These are phyloP conservation scores for Venusia cambrica DNA, from an alignment of 2,888 invertebrate species.

Conservation along the genomic window DNA sequence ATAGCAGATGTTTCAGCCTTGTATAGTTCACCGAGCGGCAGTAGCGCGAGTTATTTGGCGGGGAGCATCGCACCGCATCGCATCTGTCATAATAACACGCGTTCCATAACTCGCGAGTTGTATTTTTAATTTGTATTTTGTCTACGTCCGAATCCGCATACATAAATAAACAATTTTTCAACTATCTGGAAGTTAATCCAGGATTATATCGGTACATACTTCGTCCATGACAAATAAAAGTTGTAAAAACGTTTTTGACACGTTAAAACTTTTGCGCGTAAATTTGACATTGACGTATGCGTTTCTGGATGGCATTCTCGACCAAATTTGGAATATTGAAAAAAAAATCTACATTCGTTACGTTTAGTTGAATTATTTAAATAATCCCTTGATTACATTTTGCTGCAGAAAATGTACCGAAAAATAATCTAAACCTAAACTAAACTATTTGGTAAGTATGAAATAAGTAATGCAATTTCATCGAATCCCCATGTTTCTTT, in stretches of 20 bases:
- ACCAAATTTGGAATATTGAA: too few species aligned
- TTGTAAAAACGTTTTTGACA: too few species aligned
- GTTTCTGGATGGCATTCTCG: background rate
- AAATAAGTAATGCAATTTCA: too few species aligned
- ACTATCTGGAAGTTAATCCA: conserved; percentile 22
- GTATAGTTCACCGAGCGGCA: conserved; percentile 7
- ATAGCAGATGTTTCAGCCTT: conserved; percentile 6
- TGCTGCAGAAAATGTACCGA: too few species aligned
- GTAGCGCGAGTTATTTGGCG: conserved; percentile 15
- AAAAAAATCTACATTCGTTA: too few species aligned
- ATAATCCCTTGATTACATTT: too few species aligned
- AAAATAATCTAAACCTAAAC: too few species aligned
- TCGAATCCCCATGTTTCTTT: too few species aligned
- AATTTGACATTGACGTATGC: conserved; percentile 18
- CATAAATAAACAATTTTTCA: conserved; percentile 12
- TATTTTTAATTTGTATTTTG: conserved; percentile 31
- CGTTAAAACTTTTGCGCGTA: conserved; percentile 23
- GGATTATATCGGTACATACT: too few species aligned
- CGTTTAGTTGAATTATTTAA: too few species aligned
- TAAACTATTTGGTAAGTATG: too few species aligned
- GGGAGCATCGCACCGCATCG: conserved; percentile 16
- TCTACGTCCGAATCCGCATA: conserved; percentile 21
- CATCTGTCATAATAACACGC: conserved; percentile 28
- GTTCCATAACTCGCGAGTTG: conserved; percentile 21
- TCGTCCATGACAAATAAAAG: too few species aligned